Conservation (phyloP, 2,888 invertebrate species). For the Clistopyga incitator region DNA sequence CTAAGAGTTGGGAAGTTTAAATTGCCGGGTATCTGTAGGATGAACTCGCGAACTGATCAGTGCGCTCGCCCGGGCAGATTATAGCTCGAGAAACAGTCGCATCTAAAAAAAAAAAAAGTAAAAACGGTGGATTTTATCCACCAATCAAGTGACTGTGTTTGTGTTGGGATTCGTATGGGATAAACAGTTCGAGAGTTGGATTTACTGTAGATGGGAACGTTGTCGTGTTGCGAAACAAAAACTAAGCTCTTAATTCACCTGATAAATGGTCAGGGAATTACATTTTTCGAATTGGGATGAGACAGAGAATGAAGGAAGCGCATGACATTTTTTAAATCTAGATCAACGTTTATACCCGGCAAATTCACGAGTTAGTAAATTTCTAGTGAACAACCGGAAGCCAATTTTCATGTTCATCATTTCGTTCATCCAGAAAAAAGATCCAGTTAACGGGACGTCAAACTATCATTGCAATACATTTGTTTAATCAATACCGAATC, state of each 20-base stretch:
- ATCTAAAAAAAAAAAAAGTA: not conserved
- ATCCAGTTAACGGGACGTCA: too few relatives aligned
- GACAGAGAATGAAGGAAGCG: too few relatives aligned
- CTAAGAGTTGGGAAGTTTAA: slow-evolving; percentile 23
- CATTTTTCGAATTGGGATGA: not conserved
- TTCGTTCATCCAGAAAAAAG: too few relatives aligned
- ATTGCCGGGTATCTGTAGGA: slow-evolving; percentile 1
- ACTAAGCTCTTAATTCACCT: not conserved
- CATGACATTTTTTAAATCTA: not conserved
- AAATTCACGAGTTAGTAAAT: too few relatives aligned
- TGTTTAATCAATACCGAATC: not conserved
- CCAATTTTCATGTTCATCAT: too few relatives aligned
- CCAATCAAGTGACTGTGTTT: slow-evolving; percentile 10
- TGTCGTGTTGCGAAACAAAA: not conserved
- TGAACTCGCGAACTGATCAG: slow-evolving; percentile 15
- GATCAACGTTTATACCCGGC: too few relatives aligned
- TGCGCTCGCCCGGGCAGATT: not conserved
- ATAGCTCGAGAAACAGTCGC: not conserved
- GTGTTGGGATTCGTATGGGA: not conserved
- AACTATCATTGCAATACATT: too few relatives aligned
- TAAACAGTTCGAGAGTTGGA: not conserved
- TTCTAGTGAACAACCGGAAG: too few relatives aligned
- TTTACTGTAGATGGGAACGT: not conserved
- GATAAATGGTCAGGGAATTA: not conserved
- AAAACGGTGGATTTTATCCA: not conserved